Evolutionary conservation across 1,140 invertebrate species (phyloP), one percentile per base, ranked within the genome.

Genomic region (Tetraneura akinire): DNA sequence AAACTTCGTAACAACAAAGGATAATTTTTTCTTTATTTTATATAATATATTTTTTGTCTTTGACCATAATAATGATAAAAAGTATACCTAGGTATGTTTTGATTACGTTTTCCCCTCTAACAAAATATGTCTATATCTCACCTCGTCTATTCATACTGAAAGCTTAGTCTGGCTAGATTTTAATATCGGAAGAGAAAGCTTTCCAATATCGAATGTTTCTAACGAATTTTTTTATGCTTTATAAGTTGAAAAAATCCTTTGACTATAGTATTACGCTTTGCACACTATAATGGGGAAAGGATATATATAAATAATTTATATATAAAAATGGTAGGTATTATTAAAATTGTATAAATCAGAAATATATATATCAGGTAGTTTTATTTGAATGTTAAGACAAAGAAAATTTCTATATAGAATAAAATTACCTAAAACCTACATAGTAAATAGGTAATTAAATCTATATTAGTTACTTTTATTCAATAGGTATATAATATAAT

Each of bases 61-160:
- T 5, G 6, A 16, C 21, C 42, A 23, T n/a, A 9, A n/a, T 66
- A 42, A 42, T 66, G 37, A 42, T 37, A 18, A 71, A 37, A 37
- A 4, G 32, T 37, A 37, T 37, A 70, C 49, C 18, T 42, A 66
- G 3, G 18, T 47, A 70, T 29, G 1, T 51, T 13, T 71, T 71
- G 45, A 49, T 51, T 29, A 29, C 68, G 45, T 71, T 32, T n/a
- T 3, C 26, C 66, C 16, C 23, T 51, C 6, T n/a, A n/a, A 51
- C 26, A 71, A 32, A 13, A 71, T 9, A 3, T 9, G 13, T 18
- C 45, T 71, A 71, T 71, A 71, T 29, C 18, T 16, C 21, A 57
- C 4, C 8, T 62, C 8, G 32, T 37, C 29, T 57, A 76, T 76
- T 55, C 71, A 32, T 57, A 37, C n/a, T 76, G 51, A 76, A 76